Evolutionary conservation across 1,140 invertebrate species (phyloP).

Genomic region (Venustaconcha ellipsiformis): DNA sequence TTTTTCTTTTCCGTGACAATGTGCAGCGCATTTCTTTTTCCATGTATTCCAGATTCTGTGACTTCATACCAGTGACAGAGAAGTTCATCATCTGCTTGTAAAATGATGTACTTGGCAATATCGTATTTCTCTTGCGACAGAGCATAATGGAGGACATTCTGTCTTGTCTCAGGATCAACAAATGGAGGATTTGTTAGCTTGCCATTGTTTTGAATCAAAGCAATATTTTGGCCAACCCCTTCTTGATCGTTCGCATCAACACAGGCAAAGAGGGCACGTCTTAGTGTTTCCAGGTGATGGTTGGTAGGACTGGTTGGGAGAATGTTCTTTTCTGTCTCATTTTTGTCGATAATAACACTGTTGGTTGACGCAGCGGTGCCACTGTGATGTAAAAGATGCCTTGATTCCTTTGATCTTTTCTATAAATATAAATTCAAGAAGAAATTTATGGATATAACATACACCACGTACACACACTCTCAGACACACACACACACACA

Average conservation of each 20-base stretch:
- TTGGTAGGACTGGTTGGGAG: neutral
- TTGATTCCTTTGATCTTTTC: neutral
- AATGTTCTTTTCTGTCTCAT: neutral
- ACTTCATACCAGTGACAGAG: constrained; percentile 36
- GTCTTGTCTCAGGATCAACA: constrained; percentile 30
- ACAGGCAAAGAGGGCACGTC: constrained; percentile 1
- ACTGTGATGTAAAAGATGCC: neutral
- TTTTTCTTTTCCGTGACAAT: constrained; percentile 49
- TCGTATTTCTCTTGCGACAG: constrained; percentile 32
- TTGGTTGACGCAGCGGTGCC: neutral
- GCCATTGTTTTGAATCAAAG: constrained; percentile 1
- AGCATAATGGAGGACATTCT: constrained; percentile 50
- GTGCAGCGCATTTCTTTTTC: constrained; percentile 51
- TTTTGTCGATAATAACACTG: neutral
- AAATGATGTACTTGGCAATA: constrained; percentile 34
- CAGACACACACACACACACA: no score
- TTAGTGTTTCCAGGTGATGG: neutral
- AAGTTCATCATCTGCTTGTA: constrained; percentile 29
- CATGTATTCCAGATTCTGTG: constrained; percentile 26
- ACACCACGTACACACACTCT: no score
- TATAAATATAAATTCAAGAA: neutral
- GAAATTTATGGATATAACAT: neutral
- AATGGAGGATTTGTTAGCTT: constrained; percentile 3
- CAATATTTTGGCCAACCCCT: constrained; percentile 2
- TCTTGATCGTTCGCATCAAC: constrained; percentile 2